Base-by-base conservation (phyloP, 2,888 invertebrate species). In the Thera obeliscata region DNA sequence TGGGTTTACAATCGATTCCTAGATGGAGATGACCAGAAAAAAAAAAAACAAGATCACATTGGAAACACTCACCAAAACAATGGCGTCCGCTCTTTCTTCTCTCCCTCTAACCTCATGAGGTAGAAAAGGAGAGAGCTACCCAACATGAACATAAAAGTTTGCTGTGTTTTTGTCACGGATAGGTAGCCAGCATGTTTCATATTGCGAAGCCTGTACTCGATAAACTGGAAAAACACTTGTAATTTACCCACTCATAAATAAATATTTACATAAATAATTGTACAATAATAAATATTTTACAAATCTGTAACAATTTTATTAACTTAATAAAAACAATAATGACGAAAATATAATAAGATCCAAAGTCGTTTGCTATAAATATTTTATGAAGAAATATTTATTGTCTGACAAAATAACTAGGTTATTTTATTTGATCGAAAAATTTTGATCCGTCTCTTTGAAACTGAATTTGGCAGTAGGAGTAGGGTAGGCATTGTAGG, bases 41-140 rank as follows among this genome's bases (percentile, higher is more conserved):
- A 49, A 12, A 4, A 4, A 36, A n/a, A n/a, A 22, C 8, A 48
- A 33, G 9, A 46, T 46, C 43, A 9, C 43, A 9, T 46, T 46
- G 8, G 43, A 46, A 46, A 7, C 55, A 71, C 83, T 81, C 80
- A 93, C 94, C 94, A 94, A 68, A 94, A 85, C 48, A 94, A 74
- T 2, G 90, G 85, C 0, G 93, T 92, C 71, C 87, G 80, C 64
- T 86, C 73, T 64, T 86, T 80, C 66, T 85, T 94, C 1, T 93
- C 91, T 66, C 90, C 91, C 70, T 94, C 93, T 70, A 93, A 82
- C 55, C 94, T 80, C 93, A 94, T 93, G 5, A 94, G 81, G 70
- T 94, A 94, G 82, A 94, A 94, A 4, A 94, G 87, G 50, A 89
- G 66, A 8, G 92, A 83, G 68, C 91, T 94, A 8, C 94, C 92